Conservation (phyloP, 2,888 invertebrate genomes). For the Zaprionus bogoriensis region DNA sequence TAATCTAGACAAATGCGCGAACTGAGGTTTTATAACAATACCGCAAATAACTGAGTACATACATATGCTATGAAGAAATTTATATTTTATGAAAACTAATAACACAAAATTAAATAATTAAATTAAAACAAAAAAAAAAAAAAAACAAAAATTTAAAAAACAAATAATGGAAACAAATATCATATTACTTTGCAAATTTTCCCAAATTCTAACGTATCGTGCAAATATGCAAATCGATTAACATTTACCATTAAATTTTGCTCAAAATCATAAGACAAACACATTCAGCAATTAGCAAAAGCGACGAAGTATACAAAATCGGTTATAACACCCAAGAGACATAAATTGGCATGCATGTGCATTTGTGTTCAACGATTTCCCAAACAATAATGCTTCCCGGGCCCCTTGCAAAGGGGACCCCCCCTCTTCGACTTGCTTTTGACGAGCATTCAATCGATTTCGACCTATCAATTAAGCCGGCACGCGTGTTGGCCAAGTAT, state of each 20-base stretch:
- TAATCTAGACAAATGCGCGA: slow-evolving; percentile 24
- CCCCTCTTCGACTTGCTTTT: slow-evolving; percentile 4
- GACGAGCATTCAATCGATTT: slow-evolving; percentile 9
- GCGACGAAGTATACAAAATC: slow-evolving; percentile 9
- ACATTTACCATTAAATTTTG: slow-evolving; percentile 21
- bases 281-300: slow-evolving; percentile 16
- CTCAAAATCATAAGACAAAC: slow-evolving; percentile 28
- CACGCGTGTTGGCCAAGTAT: slow-evolving; percentile 50
- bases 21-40: slow-evolving; percentile 25
- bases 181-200: slow-evolving; percentile 26
- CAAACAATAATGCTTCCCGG: slow-evolving; percentile 52
- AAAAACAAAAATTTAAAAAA: slow-evolving; percentile 2
- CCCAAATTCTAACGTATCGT: slow-evolving; percentile 31
- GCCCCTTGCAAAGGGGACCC: slow-evolving; percentile 41
- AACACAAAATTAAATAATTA: slow-evolving; percentile 16
- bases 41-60: slow-evolving; percentile 21
- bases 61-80: no score
- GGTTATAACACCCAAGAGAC: neutral
- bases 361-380: slow-evolving; percentile 1
- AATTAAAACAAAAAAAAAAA: slow-evolving; percentile 6
- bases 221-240: slow-evolving; percentile 30
- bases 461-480: slow-evolving; percentile 29
- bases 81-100: slow-evolving; percentile 48
- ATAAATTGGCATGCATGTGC: neutral
- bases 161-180: slow-evolving; percentile 11